phyloP scores from a whole-genome alignment of 1,140 invertebrate genomes.

The Drosophila kepulauana region DNA sequence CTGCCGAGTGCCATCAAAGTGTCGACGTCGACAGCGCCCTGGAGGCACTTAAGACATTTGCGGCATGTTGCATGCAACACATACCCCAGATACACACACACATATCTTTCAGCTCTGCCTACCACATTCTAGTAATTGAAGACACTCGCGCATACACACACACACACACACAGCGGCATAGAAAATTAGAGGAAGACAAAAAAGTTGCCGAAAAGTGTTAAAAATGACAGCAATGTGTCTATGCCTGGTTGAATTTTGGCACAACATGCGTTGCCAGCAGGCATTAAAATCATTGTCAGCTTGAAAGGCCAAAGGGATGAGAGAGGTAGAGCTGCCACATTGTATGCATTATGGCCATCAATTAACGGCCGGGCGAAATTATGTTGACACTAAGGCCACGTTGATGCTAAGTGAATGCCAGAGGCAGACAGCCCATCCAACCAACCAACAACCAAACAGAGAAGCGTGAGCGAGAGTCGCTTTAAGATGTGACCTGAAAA shows the following conservation, averaged over 20 bases:
- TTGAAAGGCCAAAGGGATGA: conserved; percentile 5
- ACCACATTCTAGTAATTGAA: conserved; percentile 72
- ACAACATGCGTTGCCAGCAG: conserved; percentile 52
- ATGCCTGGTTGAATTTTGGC: conserved; percentile 58
- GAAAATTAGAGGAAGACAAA: conserved; percentile 27
- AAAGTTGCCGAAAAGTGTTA: conserved; percentile 63
- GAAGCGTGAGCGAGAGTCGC: background rate
- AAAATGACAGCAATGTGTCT: conserved; percentile 66
- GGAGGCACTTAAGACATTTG: conserved; percentile 79
- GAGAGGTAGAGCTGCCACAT: conserved; percentile 29
- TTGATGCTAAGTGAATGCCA: conserved; percentile 70
- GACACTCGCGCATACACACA: background rate
- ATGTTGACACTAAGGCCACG: conserved; percentile 71
- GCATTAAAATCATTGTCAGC: conserved; percentile 81
- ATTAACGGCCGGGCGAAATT: conserved; percentile 71
- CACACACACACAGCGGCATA: background rate
- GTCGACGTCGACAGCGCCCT: conserved; percentile 65
- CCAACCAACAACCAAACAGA: background rate
- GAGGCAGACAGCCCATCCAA: background rate
- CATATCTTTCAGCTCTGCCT: background rate
- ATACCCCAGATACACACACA: conserved; percentile 5
- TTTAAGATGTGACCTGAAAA: conserved; percentile 41
- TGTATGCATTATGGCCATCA: conserved; percentile 74
- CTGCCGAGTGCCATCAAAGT: conserved; percentile 75
- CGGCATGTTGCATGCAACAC: conserved; percentile 68